Evolutionary conservation across 2,888 invertebrate species (phyloP).

Genomic region (Rambutsinella grinnellia): DNA sequence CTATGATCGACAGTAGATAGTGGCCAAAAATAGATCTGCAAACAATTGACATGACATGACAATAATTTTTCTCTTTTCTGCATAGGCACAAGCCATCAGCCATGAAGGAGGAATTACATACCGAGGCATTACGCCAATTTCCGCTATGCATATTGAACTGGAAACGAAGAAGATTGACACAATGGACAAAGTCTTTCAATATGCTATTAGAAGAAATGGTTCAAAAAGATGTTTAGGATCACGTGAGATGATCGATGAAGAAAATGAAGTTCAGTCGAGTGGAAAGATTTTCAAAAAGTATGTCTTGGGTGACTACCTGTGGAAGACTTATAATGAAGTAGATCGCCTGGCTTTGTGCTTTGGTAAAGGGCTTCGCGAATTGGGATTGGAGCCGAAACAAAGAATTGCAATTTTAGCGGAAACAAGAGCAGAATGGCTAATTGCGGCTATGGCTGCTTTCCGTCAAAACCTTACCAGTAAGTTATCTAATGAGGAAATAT

Average conservation of each 20-base stretch:
- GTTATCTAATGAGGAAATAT: slow-evolving; percentile 12
- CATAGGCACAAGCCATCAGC: slow-evolving; percentile 73
- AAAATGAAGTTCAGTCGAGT: slow-evolving; percentile 94
- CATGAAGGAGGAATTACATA: slow-evolving; percentile 74
- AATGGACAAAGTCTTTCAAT: slow-evolving; percentile 86
- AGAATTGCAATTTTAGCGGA: slow-evolving; percentile 96
- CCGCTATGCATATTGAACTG: slow-evolving; percentile 80
- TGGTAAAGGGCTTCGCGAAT: slow-evolving; percentile 85
- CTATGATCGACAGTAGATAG: too few relatives aligned
- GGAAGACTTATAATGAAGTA: slow-evolving; percentile 87
- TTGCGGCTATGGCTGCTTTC: slow-evolving; percentile 95
- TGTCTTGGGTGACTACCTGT: slow-evolving; percentile 92
- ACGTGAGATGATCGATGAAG: slow-evolving; percentile 89
- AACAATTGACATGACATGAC: too few relatives aligned
- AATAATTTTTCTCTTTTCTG: slow-evolving; percentile 55
- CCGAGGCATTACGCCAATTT: slow-evolving; percentile 79
- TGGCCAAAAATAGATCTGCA: too few relatives aligned
- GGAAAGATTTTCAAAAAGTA: slow-evolving; percentile 97
- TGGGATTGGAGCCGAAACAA: slow-evolving; percentile 80
- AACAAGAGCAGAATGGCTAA: slow-evolving; percentile 98
- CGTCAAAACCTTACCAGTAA: slow-evolving; percentile 89
- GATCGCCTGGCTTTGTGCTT: slow-evolving; percentile 82
- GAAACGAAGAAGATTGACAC: slow-evolving; percentile 83
- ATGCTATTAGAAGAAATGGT: slow-evolving; percentile 81
- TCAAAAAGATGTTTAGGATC: slow-evolving; percentile 88